Evolutionary conservation across 2,888 invertebrate species (phyloP).

Genomic region (Orthonychiurus folsomi): DNA sequence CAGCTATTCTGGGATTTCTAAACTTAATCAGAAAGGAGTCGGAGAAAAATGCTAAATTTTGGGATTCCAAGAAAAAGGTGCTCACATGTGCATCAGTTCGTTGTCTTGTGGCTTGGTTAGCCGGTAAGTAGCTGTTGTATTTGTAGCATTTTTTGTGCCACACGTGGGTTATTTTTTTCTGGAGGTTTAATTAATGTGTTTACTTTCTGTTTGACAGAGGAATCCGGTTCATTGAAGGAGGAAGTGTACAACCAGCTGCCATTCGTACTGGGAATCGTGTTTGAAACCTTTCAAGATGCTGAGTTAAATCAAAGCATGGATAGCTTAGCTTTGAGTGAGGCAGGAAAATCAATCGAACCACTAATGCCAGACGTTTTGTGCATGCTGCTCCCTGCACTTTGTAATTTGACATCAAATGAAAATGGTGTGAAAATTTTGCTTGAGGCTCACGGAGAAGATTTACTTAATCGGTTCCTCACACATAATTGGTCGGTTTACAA

Average conservation of each 20-base stretch:
- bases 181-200: no score
- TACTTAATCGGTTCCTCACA: conserved; percentile 66
- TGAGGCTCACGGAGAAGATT: conserved; percentile 59
- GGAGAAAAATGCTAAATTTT: conserved; percentile 39
- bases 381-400: conserved; percentile 76
- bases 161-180: no score
- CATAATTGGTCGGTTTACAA: conserved; percentile 79
- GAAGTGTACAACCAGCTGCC: conserved; percentile 73
- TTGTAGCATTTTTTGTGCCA: no score
- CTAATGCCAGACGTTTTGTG: conserved; percentile 59
- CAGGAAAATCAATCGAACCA: conserved; percentile 37
- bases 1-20: conserved; percentile 62
- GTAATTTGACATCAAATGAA: conserved; percentile 85
- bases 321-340: conserved; percentile 35
- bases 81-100: conserved; percentile 77
- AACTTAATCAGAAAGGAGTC: conserved; percentile 35
- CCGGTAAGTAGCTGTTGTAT: conserved; percentile 44
- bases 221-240: conserved; percentile 75
- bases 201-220: conserved; percentile 50
- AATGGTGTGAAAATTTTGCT: conserved; percentile 45
- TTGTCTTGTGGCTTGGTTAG: conserved; percentile 78
- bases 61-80: conserved; percentile 42
- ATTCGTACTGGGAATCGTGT: conserved; percentile 67
- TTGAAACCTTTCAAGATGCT: conserved; percentile 58
- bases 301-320: conserved; percentile 37